Percentiles rank a stretch among this genome's conserved stretches.
phyloP scores from a whole-genome alignment of 1,140 invertebrate genomes.

The Ridgeia piscesae region DNA sequence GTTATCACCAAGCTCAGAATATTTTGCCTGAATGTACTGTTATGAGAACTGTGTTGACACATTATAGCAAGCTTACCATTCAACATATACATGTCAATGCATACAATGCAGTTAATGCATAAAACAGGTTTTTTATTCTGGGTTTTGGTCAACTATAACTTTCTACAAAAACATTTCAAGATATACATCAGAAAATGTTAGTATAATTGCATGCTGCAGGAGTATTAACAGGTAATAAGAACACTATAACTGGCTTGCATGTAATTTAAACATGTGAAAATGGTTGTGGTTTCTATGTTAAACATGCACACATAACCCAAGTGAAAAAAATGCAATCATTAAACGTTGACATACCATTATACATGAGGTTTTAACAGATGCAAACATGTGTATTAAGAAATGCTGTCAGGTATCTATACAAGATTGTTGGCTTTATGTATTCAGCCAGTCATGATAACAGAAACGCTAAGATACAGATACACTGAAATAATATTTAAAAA shows the following conservation, averaged over 20 bases:
- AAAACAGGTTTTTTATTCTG: not conserved
- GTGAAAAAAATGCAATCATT: slow-evolving; percentile 59
- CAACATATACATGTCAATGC: too few relatives aligned
- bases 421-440: not conserved
- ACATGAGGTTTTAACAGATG: not conserved
- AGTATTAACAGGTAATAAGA: slow-evolving; percentile 67
- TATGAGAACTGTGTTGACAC: not conserved
- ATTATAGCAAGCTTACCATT: not conserved
- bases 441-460: not conserved
- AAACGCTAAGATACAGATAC: not conserved
- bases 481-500: not conserved
- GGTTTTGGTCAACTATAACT: not conserved
- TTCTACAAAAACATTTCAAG: not conserved
- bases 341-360: not conserved
- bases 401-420: not conserved
- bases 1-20: not conserved
- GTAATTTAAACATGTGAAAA: slow-evolving; percentile 98
- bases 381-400: not conserved
- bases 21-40: not conserved
- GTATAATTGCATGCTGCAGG: not conserved
- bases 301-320: slow-evolving; percentile 97
- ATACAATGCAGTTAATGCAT: too few relatives aligned
- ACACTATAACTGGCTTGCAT: slow-evolving; percentile 99
- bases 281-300: slow-evolving; percentile 99
- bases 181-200: not conserved